Evolutionary conservation across 2,113 vertebrate species (phyloP), one percentile per base, ranked within the genome.

Genomic region (Actenoides hombroni): DNA sequence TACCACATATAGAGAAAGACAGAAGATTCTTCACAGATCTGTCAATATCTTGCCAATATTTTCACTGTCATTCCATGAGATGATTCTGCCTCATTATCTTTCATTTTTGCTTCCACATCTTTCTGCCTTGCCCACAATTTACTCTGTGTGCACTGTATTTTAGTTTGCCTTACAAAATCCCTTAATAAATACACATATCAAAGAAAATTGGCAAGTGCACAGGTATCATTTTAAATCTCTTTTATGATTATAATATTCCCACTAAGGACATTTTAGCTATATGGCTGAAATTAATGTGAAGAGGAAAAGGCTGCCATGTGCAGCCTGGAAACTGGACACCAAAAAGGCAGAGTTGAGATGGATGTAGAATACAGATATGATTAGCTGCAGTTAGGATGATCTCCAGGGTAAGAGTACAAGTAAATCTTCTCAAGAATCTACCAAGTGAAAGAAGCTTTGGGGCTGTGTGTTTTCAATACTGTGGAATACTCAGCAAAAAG

Each of bases 381-480:
- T 75, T 63, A 70, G 31, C 11, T 79, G 35, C 44, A 79, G 29
- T 53, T 69, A 73, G 33, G 28, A 73, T 63, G n/a, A 60, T 77
- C 21, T 91, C 31, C 31, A 85, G 59, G 33, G 21, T 13, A 80
- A 73, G 31, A 53, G 4, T 44, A n/a, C 6, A 44, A 73, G 39
- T 53, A 48, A 51, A 42, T 78, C 56, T 91, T 65, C 56, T 73
- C 65, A 69, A 57, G 48, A 95, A 49, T 1, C 1, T 71, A 48
- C 6, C n/a, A 61, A 53, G 29, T 64, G 49, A 59, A 80, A 63
- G 31, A 75, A 53, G 9, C n/a, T 69, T 61, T 65, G 8, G 15
- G 57, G 28, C 18, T 0, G 0, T n/a, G 12, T 39, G 4, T 16
- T 57, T 13, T 53, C 56, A 54, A 2, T 39, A 61, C 44, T 20